phyloP scores from a whole-genome alignment of 1,140 invertebrate species.

The Onthophagus taurus region DNA sequence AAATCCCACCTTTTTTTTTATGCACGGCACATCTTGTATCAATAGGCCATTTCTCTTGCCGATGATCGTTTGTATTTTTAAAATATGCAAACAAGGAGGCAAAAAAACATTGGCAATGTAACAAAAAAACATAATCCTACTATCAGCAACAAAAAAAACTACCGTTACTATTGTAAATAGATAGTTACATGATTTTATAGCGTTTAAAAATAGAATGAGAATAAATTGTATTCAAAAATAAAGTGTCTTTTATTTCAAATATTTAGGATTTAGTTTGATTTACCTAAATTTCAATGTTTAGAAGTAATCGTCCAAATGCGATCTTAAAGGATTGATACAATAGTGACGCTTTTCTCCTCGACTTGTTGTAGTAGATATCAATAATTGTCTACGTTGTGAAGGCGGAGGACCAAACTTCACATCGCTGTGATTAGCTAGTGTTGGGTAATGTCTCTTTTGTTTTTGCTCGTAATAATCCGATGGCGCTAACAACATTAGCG shows the following conservation, averaged over 20 bases:
- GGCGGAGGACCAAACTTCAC: not conserved
- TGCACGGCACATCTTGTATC: too few species aligned
- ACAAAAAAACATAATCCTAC: not conserved
- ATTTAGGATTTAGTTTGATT: not conserved
- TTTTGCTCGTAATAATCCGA: too few species aligned
- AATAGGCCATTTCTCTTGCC: too few species aligned
- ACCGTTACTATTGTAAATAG: not conserved
- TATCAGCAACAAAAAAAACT: not conserved
- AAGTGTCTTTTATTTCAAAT: not conserved
- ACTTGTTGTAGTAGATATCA: not conserved
- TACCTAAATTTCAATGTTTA: not conserved
- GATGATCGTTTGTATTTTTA: too few species aligned
- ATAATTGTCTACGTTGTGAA: not conserved
- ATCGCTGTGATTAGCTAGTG: not conserved
- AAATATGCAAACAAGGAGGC: too few species aligned
- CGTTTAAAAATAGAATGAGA: not conserved
- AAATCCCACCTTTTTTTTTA: too few species aligned
- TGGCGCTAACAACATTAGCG: too few species aligned
- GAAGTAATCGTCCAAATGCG: constrained; percentile 5
- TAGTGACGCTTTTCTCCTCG: constrained; percentile 7
- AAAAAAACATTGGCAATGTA: too few species aligned
- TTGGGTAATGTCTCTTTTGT: constrained; percentile 4
- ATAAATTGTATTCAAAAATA: not conserved
- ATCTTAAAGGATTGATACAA: not conserved
- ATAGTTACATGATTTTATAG: not conserved